Conservation (phyloP, 2,888 invertebrate species). For the Zygothrica quintamaculata region DNA sequence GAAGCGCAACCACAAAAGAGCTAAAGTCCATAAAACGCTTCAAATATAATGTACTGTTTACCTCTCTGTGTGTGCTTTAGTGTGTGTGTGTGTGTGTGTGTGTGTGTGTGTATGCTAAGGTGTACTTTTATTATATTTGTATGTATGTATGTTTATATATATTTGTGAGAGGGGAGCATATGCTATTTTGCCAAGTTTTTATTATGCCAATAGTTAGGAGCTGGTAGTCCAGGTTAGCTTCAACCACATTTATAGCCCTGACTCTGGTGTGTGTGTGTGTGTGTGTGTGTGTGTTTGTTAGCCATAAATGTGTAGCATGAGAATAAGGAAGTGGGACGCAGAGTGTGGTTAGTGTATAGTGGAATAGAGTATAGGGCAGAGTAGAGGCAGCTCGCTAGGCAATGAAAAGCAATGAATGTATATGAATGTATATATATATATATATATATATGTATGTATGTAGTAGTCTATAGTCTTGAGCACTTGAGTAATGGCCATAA, state of each 20-base stretch:
- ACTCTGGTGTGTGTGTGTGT: no score
- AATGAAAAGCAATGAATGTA: constrained; percentile 23
- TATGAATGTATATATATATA: no score
- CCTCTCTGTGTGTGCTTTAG: not conserved
- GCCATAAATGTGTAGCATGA: constrained; percentile 65
- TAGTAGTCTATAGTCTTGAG: constrained; percentile 54
- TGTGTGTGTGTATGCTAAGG: constrained; percentile 30
- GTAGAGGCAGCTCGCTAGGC: constrained; percentile 13
- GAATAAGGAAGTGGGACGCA: no score
- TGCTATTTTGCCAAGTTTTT: constrained; percentile 70
- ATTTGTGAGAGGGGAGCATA: constrained; percentile 39
- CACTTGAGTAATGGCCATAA: constrained; percentile 81
- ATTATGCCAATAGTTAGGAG: constrained; percentile 74
- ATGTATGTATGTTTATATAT: not conserved
- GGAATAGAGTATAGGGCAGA: constrained; percentile 13
- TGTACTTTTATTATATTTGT: no score
- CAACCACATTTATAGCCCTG: constrained; percentile 70
- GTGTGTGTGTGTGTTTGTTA: constrained; percentile 60
- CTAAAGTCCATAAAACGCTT: constrained; percentile 57
- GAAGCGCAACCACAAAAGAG: constrained; percentile 62
- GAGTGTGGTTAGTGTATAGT: not conserved
- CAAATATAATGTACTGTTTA: constrained; percentile 13
- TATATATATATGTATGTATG: constrained; percentile 18
- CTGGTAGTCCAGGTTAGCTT: constrained; percentile 37
- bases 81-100: constrained; percentile 13